These are phyloP conservation scores for Leptura quadrifasciata DNA, from an alignment of 2,888 invertebrate genomes.

Conservation along the genomic window DNA sequence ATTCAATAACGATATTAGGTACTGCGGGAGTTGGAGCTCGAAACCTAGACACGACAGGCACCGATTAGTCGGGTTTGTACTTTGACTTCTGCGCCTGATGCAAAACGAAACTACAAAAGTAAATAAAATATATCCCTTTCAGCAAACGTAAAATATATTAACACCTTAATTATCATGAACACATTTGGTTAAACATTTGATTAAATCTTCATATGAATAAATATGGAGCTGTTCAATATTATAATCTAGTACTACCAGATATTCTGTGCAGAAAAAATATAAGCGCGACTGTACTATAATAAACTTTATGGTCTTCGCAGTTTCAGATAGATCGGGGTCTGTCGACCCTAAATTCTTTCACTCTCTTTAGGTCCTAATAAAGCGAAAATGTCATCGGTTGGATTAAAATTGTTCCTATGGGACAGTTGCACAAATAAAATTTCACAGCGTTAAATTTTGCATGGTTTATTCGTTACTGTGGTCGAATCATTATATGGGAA, in stretches of 20 bases:
- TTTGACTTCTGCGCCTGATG: no score
- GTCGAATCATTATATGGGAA: slow-evolving; percentile 36
- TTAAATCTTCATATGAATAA: no score
- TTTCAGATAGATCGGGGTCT: slow-evolving; percentile 23
- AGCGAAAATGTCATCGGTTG: slow-evolving; percentile 40
- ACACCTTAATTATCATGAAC: no score
- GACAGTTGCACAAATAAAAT: slow-evolving; percentile 35
- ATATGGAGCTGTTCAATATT: background rate
- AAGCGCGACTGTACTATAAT: slow-evolving; percentile 28
- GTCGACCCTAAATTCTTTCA: slow-evolving; percentile 43
- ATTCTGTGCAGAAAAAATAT: background rate
- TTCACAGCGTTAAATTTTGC: slow-evolving; percentile 21
- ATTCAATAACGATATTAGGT: no score
- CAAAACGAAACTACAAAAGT: no score
- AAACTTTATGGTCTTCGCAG: slow-evolving; percentile 34
- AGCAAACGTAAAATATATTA: no score
- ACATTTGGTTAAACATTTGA: no score
- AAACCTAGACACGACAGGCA: no score
- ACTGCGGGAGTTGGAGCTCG: no score
- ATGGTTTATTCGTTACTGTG: slow-evolving; percentile 6
- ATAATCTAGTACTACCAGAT: background rate
- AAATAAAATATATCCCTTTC: no score
- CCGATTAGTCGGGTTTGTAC: no score
- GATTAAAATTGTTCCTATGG: slow-evolving; percentile 36
- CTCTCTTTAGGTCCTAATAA: slow-evolving; percentile 44